Evolutionary conservation across 2,113 vertebrate species (phyloP).

Genomic region (Pelmatolapia mariae): DNA sequence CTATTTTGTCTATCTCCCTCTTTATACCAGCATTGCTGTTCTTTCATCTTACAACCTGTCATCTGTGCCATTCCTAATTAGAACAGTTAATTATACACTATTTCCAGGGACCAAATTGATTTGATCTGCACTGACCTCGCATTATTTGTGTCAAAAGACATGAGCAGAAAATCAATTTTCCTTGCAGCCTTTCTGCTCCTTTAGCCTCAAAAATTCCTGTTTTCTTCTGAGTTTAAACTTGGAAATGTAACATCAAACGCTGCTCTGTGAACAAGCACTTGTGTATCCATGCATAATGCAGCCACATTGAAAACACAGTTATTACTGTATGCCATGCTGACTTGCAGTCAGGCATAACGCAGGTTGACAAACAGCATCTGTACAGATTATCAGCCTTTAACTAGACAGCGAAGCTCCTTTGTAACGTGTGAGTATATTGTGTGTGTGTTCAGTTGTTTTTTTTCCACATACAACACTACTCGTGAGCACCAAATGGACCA

Average conservation of each 20-base stretch:
- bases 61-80: constrained; percentile 42
- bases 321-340: neutral
- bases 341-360: neutral
- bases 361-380: constrained; percentile 17
- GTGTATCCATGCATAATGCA: neutral
- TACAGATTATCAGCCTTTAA: constrained; percentile 12
- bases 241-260: neutral
- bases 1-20: neutral
- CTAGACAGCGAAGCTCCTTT: neutral
- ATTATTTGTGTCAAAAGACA: constrained; percentile 5
- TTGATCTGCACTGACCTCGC: constrained; percentile 36
- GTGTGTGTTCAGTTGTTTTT: neutral
- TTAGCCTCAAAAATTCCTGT: neutral
- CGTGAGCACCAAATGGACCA: neutral
- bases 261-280: neutral
- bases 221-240: neutral
- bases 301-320: neutral
- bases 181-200: neutral
- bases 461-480: neutral
- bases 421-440: neutral
- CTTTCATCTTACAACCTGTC: constrained; percentile 26
- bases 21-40: neutral
- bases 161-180: neutral
- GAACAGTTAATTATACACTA: constrained; percentile 47
- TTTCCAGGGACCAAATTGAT: constrained; percentile 47